Conservation (phyloP, 1,140 invertebrate species). For the Penaeus vannamei region DNA sequence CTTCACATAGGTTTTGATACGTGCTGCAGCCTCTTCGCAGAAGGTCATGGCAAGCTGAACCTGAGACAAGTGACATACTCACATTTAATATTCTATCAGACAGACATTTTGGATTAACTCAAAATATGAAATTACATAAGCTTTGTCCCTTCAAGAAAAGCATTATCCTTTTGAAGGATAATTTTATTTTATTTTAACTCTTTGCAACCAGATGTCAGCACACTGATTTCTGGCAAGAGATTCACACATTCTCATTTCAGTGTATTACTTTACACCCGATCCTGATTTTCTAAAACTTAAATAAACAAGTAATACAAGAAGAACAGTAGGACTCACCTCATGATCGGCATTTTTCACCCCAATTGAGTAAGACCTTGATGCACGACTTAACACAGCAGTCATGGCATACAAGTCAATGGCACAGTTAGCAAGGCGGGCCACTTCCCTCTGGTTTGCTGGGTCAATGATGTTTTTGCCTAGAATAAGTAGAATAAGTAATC, state of each 20-base stretch:
- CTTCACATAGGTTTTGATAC: constrained; percentile 42
- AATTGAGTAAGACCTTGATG: constrained; percentile 82
- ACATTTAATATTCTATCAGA: neutral
- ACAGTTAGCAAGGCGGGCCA: constrained; percentile 82
- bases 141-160: no score
- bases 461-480: constrained; percentile 72
- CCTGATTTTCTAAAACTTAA: neutral
- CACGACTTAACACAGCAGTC: constrained; percentile 84
- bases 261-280: no score
- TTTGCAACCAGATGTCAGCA: no score
- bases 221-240: no score
- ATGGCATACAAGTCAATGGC: constrained; percentile 85
- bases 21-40: constrained; percentile 46
- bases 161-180: no score
- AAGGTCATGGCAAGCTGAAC: constrained; percentile 55
- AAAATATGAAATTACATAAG: neutral
- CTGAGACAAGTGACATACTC: constrained; percentile 27
- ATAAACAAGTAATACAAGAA: neutral
- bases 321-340: constrained; percentile 56
- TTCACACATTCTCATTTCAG: no score
- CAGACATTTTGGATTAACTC: neutral
- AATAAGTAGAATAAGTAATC: constrained; percentile 76
- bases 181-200: no score
- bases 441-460: constrained; percentile 84
- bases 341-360: constrained; percentile 62